Conservation (phyloP, 2,113 vertebrate species). For the Gorsachius goisagi region DNA sequence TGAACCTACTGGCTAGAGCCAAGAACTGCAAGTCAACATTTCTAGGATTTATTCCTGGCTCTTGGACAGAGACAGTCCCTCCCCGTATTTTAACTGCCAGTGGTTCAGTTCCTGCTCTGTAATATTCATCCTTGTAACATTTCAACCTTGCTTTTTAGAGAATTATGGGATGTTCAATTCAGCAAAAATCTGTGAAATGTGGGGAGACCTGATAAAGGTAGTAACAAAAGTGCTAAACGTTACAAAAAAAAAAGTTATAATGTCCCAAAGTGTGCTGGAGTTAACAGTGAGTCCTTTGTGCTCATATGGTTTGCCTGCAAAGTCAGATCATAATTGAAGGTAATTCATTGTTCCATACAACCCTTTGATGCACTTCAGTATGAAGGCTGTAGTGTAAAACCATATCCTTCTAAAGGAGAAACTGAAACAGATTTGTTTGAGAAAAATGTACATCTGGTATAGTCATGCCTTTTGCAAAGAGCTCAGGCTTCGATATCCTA, state of each 20-base stretch:
- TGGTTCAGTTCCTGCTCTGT: background rate
- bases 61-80: background rate
- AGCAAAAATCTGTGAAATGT: background rate
- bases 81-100: background rate
- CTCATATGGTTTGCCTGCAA: background rate
- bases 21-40: background rate
- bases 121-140: background rate
- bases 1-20: background rate
- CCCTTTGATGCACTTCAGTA: background rate
- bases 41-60: background rate
- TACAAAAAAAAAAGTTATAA: background rate
- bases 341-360: background rate
- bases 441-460: background rate
- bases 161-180: background rate
- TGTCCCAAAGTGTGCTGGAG: background rate
- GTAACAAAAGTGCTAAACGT: background rate
- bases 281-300: background rate
- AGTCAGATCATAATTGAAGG: background rate
- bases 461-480: background rate
- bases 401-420: background rate
- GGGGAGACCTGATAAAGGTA: background rate
- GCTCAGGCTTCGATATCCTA: background rate
- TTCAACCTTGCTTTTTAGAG: background rate
- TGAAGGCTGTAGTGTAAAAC: background rate
- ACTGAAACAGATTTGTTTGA: background rate